phyloP scores from a whole-genome alignment of 2,113 vertebrate species.

The Myxocyprinus asiaticus region DNA sequence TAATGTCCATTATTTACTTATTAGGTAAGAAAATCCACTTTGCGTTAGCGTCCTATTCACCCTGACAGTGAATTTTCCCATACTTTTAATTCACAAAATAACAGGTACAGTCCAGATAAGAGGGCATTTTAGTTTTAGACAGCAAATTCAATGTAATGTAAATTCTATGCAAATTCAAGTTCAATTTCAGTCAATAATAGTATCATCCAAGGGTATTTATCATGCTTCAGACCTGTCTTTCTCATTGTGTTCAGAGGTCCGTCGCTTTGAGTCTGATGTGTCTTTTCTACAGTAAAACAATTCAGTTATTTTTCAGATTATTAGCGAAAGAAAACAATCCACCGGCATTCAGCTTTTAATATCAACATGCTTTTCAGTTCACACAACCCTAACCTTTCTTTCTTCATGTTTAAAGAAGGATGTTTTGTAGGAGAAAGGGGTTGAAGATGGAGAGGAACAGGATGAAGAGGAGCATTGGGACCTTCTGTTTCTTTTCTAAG shows the following conservation, averaged over 20 bases:
- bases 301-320: too few relatives aligned
- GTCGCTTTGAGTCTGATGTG: slow-evolving; percentile 42
- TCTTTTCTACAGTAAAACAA: background rate
- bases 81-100: background rate
- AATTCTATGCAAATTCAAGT: background rate
- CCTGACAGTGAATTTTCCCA: too few relatives aligned
- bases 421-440: slow-evolving; percentile 57
- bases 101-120: background rate
- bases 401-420: slow-evolving; percentile 47
- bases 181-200: background rate
- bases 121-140: background rate
- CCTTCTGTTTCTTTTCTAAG: slow-evolving; percentile 72
- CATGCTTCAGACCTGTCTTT: slow-evolving; percentile 68
- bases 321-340: background rate
- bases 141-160: too few relatives aligned
- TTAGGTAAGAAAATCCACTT: too few relatives aligned
- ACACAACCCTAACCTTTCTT: slow-evolving; percentile 40
- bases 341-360: background rate
- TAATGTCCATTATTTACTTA: too few relatives aligned
- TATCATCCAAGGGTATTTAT: background rate
- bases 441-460: slow-evolving; percentile 72
- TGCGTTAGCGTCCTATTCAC: too few relatives aligned
- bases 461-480: slow-evolving; percentile 70
- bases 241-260: slow-evolving; percentile 52
- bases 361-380: slow-evolving; percentile 5